Percentiles rank a stretch among this genome's conserved stretches.
Conservation (phyloP, 2,888 invertebrate genomes). For the Nesidiocoris tenuis region DNA sequence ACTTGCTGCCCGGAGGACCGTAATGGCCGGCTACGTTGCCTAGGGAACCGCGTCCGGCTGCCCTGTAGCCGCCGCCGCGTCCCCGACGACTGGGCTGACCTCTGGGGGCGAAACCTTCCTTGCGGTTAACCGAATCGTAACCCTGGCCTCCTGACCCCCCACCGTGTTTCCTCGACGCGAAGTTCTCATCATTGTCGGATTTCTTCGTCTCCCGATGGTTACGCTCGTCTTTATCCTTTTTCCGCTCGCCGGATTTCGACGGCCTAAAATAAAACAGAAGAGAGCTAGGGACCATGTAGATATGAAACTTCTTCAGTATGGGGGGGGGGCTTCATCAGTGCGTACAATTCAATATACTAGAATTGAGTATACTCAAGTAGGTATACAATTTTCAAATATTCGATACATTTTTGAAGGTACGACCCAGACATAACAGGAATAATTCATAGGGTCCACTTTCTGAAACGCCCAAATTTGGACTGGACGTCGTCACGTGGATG, state of each 20-base stretch:
- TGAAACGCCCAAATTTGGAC: no score
- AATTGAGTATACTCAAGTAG: no score
- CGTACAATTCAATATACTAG: no score
- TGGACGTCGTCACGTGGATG: no score
- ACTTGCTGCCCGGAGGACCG: constrained; percentile 52
- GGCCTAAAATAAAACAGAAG: constrained; percentile 54
- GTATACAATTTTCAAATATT: no score
- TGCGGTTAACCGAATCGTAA: constrained; percentile 50
- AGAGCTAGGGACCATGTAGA: constrained; percentile 18
- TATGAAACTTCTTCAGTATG: no score
- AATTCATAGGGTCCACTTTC: no score
- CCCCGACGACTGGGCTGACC: constrained; percentile 88
- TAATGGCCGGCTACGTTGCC: constrained; percentile 54
- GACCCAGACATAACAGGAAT: no score
- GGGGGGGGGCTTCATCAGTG: no score
- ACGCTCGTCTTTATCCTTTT: constrained; percentile 62
- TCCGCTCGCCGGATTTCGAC: constrained; percentile 57
- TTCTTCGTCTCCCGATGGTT: constrained; percentile 57
- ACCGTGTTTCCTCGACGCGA: constrained; percentile 30
- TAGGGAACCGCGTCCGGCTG: constrained; percentile 56
- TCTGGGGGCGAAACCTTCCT: constrained; percentile 74
- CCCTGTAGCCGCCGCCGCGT: constrained; percentile 64
- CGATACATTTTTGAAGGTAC: no score
- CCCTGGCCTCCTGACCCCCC: constrained; percentile 1
- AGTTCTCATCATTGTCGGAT: constrained; percentile 37